Base-by-base conservation (phyloP, 35 echinoderm and acorn worm species). In the Apostichopus japonicus region DNA sequence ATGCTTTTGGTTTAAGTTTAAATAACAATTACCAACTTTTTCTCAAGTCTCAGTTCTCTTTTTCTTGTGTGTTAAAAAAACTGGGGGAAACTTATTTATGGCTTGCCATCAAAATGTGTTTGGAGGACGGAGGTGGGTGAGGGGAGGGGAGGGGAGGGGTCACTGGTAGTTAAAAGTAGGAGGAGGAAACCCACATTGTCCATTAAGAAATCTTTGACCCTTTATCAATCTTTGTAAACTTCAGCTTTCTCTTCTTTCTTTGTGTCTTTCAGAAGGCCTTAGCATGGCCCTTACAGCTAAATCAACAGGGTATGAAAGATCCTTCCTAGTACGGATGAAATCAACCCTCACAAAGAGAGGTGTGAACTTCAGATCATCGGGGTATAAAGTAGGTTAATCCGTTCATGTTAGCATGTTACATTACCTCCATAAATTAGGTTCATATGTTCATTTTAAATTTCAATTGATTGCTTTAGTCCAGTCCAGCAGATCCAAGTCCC, bases 341-440 rank as follows among this genome's bases (percentile, higher is more conserved):
- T 99, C 97, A 11, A 99, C 97, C 22, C 90, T 99, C 54, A 96
- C 95, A 54, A 99, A 99, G 90, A 83, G 97, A 94, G 97, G 97
- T 4, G 95, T 99, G 19, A 95, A 99, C 79, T 94, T 99, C 78
- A 99, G 94, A 79, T 99, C 97, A 10, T 99, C 97, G 54, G 97
- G 97, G 10, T 99, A 95, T 56, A 99, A 99, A 94, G 97, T 99
- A 99, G 77, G 77, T 52, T 54, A 55, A 6, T 61, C 4, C 70
- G 51, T 90, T 4, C 71, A 75, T 21, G 17, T 75, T 75, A 23
- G 23, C 33, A 44, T 44, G 33, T 44, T 44, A 44, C 33, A 4
- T 44, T 44, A 44, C 33, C 33, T 44, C 33, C 33, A 44, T 44
- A 44, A 44, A 44, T 44, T 1, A 44, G 33, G 33, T 44, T 44